These are phyloP conservation scores for Neogale vison DNA, from an alignment of 2,113 vertebrate species.

Conservation along the genomic window DNA sequence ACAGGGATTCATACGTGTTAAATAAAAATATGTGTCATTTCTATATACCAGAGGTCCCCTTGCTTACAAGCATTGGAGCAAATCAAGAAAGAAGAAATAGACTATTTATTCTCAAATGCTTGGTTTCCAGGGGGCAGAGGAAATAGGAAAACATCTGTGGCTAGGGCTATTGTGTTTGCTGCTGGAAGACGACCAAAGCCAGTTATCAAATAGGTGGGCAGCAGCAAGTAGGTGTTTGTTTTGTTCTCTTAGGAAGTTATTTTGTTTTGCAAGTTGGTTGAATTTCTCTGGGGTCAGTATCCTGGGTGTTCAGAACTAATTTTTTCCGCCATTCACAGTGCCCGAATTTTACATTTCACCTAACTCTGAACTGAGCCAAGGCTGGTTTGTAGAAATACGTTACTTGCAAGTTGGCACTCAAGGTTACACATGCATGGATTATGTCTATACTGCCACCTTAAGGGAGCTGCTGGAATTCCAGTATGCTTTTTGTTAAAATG, in stretches of 20 bases:
- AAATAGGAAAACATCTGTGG: not conserved
- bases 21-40: constrained; percentile 36
- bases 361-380: not conserved
- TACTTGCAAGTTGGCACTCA: accelerated
- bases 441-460: constrained; percentile 24
- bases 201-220: not conserved
- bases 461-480: not conserved
- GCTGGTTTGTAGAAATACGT: accelerated
- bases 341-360: not conserved
- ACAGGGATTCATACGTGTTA: not conserved
- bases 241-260: constrained; percentile 23
- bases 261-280: constrained; percentile 26
- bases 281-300: not conserved
- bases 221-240: constrained; percentile 21
- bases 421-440: accelerated
- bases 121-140: not conserved
- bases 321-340: not conserved
- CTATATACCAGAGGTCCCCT: not conserved
- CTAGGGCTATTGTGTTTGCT: constrained; percentile 2
- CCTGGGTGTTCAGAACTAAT: not conserved
- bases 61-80: not conserved
- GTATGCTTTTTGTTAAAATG: not conserved
- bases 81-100: not conserved
- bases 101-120: not conserved
- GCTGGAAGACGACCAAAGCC: not conserved